A percentile compares a stretch with the other conserved stretches of the same genome.
Conservation (phyloP, 2,797 vertebrate species). For the Limosa lapponica region DNA sequence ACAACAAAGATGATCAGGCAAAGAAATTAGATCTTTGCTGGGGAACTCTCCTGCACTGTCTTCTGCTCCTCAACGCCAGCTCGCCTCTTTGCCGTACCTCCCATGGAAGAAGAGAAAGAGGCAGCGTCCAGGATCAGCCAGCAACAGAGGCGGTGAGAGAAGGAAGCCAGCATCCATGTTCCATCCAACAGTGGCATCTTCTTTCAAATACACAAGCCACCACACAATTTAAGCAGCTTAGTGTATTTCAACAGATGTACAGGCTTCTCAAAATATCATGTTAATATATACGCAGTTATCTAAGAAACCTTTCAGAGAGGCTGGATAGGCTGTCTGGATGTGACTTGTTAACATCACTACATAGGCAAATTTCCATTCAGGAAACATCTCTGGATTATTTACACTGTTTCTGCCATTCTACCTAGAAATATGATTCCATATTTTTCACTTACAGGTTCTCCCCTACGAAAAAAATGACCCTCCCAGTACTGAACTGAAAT, state of each 20-base stretch:
- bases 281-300: not conserved
- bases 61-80: not conserved
- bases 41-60: not conserved
- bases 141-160: rapidly evolving
- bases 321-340: not conserved
- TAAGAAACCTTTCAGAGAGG: not conserved
- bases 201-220: not conserved
- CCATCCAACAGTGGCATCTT: not conserved
- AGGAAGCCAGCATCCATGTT: not conserved
- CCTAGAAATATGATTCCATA: not conserved
- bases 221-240: not conserved
- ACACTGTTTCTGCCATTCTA: not conserved
- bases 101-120: not conserved
- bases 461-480: not conserved
- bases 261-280: not conserved
- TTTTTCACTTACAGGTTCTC: not conserved
- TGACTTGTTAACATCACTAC: not conserved
- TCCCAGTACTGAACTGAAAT: not conserved
- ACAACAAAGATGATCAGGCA: not conserved
- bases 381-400: not conserved
- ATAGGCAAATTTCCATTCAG: not conserved
- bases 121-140: not conserved
- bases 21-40: not conserved
- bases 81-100: not conserved
- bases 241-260: not conserved